Evolutionary conservation across 2,888 invertebrate genomes (phyloP).

Genomic region (Isotomurus palustris): DNA sequence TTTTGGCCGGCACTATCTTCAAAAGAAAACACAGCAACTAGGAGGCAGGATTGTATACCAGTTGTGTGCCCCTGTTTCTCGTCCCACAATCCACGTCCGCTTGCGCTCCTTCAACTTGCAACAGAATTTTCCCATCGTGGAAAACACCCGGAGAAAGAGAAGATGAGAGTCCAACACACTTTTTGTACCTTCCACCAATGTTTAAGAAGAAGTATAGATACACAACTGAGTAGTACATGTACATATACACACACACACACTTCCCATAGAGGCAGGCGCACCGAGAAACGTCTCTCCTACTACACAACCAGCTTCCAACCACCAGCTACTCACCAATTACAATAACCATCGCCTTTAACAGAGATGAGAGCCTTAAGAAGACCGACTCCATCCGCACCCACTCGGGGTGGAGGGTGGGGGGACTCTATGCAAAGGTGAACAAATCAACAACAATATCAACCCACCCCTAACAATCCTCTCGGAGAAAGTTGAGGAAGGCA

Average conservation of each 20-base stretch:
- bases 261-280: slow-evolving; percentile 46
- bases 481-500: no score
- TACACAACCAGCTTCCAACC: slow-evolving; percentile 13
- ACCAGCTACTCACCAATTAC: slow-evolving; percentile 31
- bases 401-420: no score
- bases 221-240: slow-evolving; percentile 31
- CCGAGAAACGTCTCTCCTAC: slow-evolving; percentile 36
- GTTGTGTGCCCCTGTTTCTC: slow-evolving; percentile 12
- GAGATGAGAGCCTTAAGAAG: no score
- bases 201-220: slow-evolving; percentile 12
- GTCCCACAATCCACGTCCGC: slow-evolving; percentile 23
- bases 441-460: no score
- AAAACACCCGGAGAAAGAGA: slow-evolving; percentile 12
- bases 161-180: slow-evolving; percentile 16
- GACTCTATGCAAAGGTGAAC: no score
- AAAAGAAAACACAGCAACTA: slow-evolving; percentile 33
- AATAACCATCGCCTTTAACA: no score
- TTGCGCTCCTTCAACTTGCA: slow-evolving; percentile 35
- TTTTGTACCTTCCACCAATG: slow-evolving; percentile 19
- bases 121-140: slow-evolving; percentile 25
- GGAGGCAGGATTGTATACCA: slow-evolving; percentile 19
- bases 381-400: no score
- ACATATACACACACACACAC: slow-evolving; percentile 25
- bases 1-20: slow-evolving; percentile 27
- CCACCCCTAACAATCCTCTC: no score